Conservation (phyloP, 1,140 invertebrate species). For the Pomacea maculata region DNA sequence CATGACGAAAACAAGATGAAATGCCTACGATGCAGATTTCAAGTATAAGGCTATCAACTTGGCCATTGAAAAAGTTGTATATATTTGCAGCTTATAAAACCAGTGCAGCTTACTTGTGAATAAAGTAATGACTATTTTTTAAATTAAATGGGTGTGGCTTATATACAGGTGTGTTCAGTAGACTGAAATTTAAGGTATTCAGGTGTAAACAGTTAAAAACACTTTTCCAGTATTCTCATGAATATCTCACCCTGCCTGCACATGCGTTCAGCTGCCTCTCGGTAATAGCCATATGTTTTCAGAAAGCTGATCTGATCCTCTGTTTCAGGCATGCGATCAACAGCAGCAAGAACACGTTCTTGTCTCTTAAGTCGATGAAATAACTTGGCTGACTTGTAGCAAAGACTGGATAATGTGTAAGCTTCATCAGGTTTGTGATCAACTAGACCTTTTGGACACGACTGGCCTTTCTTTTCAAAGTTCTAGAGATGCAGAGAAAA, state of each 20-base stretch:
- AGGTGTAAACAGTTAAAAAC: too few relatives aligned
- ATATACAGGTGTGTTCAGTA: too few relatives aligned
- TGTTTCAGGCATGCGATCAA: slow-evolving; percentile 37
- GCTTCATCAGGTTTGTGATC: slow-evolving; percentile 35
- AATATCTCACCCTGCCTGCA: slow-evolving; percentile 34
- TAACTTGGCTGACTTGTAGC: slow-evolving; percentile 44
- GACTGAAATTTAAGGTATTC: too few relatives aligned
- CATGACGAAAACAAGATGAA: too few relatives aligned
- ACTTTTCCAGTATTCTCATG: not conserved
- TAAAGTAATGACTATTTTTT: too few relatives aligned
- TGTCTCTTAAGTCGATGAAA: slow-evolving; percentile 35
- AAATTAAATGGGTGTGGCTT: too few relatives aligned
- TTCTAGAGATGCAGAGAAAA: slow-evolving; percentile 31
- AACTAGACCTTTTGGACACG: slow-evolving; percentile 35
- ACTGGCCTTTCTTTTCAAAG: slow-evolving; percentile 26
- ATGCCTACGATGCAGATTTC: too few relatives aligned
- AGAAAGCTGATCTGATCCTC: slow-evolving; percentile 49
- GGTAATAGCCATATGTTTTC: slow-evolving; percentile 34
- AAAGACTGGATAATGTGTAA: slow-evolving; percentile 36
- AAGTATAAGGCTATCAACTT: too few relatives aligned
- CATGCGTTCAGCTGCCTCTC: slow-evolving; percentile 40
- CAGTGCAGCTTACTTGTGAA: too few relatives aligned
- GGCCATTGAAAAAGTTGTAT: too few relatives aligned
- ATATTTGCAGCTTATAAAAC: too few relatives aligned
- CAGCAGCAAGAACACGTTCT: slow-evolving; percentile 41